Evolutionary conservation across 2,888 invertebrate genomes (phyloP).

Genomic region (Ectropis crepuscularia): DNA sequence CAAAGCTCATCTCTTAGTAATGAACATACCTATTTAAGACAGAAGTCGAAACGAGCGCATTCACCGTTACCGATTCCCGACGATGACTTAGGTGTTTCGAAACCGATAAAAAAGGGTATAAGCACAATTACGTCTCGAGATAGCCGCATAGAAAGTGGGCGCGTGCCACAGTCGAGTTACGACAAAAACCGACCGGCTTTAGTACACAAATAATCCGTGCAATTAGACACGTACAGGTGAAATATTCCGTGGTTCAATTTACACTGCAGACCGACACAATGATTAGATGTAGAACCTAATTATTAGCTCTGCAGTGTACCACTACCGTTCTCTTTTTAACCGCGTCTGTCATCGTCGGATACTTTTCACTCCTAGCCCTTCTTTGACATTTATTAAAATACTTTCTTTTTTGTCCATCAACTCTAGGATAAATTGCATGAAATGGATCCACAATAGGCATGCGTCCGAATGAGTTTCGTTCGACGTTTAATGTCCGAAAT

Average conservation of each 20-base stretch:
- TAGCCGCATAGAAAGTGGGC: constrained; percentile 77
- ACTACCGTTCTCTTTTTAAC: constrained; percentile 60
- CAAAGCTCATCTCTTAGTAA: constrained; percentile 11
- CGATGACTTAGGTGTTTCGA: constrained; percentile 72
- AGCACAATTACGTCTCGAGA: constrained; percentile 73
- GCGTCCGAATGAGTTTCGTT: constrained; percentile 36
- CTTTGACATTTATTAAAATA: constrained; percentile 16
- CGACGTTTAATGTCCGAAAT: constrained; percentile 52
- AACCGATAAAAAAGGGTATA: constrained; percentile 70
- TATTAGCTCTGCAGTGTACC: constrained; percentile 32
- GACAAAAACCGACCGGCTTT: constrained; percentile 74
- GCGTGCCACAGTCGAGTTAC: constrained; percentile 66
- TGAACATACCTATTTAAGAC: constrained; percentile 37
- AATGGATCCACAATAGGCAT: constrained; percentile 35
- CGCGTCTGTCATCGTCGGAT: constrained; percentile 49
- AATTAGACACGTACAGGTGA: constrained; percentile 82
- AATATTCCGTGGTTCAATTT: constrained; percentile 78
- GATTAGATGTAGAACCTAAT: constrained; percentile 69
- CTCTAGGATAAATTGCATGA: constrained; percentile 37
- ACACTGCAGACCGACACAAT: constrained; percentile 66
- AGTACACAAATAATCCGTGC: constrained; percentile 78
- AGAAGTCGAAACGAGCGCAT: constrained; percentile 51
- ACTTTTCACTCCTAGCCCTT: constrained; percentile 26
- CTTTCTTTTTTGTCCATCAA: constrained; percentile 20
- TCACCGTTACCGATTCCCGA: constrained; percentile 68